Evolutionary conservation across 1,140 invertebrate genomes (phyloP).

Genomic region (Brevipalpus yothersi): DNA sequence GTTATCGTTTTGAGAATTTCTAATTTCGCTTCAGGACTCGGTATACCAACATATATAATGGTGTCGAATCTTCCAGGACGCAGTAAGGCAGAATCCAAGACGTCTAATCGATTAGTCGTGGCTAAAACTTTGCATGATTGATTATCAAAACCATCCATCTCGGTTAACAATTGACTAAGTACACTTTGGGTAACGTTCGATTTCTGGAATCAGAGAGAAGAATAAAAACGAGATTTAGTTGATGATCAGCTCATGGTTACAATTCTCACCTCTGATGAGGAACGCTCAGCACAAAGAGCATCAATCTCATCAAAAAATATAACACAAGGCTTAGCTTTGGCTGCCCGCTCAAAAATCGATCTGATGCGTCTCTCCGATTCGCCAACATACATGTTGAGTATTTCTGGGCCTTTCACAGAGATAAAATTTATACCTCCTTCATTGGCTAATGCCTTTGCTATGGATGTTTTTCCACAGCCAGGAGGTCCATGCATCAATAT

Average conservation of each 20-base stretch:
- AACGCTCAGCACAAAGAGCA: constrained; percentile 33
- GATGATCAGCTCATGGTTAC: not conserved
- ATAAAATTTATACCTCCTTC: constrained; percentile 92
- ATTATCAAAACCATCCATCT: constrained; percentile 90
- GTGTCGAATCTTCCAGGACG: constrained; percentile 83
- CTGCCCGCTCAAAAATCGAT: constrained; percentile 72
- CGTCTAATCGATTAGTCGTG: constrained; percentile 87
- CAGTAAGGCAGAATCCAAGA: constrained; percentile 82
- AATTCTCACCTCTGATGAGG: constrained; percentile 1
- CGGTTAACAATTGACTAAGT: constrained; percentile 88
- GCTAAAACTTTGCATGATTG: constrained; percentile 80
- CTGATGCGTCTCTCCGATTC: constrained; percentile 92
- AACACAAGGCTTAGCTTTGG: constrained; percentile 86
- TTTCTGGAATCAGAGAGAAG: constrained; percentile 5
- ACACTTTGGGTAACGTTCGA: constrained; percentile 32
- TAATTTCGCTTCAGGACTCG: constrained; percentile 42
- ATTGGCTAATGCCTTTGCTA: constrained; percentile 84
- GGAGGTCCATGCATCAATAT: constrained; percentile 80
- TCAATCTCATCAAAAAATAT: constrained; percentile 99
- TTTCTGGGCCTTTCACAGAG: constrained; percentile 84
- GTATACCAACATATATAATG: constrained; percentile 77
- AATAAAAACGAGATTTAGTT: not conserved
- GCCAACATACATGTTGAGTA: constrained; percentile 95
- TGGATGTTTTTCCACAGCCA: constrained; percentile 65
- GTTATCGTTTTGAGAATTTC: constrained; percentile 77